Conservation (phyloP, 1,140 invertebrate genomes). For the Bombus impatiens region DNA sequence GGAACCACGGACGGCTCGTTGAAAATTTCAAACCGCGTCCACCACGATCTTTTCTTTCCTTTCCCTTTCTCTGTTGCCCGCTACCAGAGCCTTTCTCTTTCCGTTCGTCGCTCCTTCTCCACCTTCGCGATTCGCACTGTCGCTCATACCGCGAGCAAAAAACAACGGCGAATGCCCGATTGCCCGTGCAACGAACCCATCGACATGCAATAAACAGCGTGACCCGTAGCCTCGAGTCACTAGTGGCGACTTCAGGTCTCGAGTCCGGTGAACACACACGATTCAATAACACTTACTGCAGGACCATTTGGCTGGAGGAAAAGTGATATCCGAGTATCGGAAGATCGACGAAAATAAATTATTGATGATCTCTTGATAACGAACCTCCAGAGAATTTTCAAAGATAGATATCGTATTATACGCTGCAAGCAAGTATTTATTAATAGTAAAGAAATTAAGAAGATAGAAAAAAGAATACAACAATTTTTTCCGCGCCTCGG, state of each 20-base stretch:
- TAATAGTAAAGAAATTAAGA: too few species aligned
- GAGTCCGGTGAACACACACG: too few species aligned
- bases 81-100: not conserved
- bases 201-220: slow-evolving; percentile 34
- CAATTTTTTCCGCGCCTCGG: not conserved
- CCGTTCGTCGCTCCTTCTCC: slow-evolving; percentile 21
- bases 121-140: not conserved
- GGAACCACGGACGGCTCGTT: slow-evolving; percentile 20
- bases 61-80: not conserved
- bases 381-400: too few species aligned
- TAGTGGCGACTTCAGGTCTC: not conserved
- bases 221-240: slow-evolving; percentile 8
- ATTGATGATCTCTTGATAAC: too few species aligned
- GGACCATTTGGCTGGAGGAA: not conserved
- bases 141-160: slow-evolving; percentile 33
- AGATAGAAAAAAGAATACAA: not conserved
- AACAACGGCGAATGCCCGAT: slow-evolving; percentile 46
- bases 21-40: slow-evolving; percentile 60
- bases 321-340: not conserved
- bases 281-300: not conserved
- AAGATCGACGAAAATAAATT: too few species aligned
- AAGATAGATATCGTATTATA: too few species aligned
- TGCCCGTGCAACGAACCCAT: slow-evolving; percentile 37
- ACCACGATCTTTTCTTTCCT: not conserved
- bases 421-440: too few species aligned